These are phyloP conservation scores for Nemoura dubitans DNA, from an alignment of 2,888 invertebrate species.

Conservation along the genomic window DNA sequence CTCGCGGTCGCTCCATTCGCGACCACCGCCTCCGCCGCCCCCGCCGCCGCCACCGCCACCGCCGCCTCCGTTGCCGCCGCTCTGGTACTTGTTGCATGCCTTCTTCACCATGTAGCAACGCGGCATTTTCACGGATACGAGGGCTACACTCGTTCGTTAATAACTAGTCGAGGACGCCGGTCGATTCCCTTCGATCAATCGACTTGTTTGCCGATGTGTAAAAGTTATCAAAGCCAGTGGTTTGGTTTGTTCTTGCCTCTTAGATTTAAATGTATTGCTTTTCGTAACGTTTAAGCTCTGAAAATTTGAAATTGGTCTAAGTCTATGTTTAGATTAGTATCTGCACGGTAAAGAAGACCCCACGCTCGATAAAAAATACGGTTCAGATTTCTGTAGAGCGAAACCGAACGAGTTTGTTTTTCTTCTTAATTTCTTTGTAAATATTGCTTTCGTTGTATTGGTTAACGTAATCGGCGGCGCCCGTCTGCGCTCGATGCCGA, in stretches of 20 bases:
- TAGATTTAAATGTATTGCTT: slow-evolving; percentile 31
- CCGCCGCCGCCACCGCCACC: slow-evolving; percentile 45
- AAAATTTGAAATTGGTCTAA: slow-evolving; percentile 16
- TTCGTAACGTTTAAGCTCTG: slow-evolving; percentile 31
- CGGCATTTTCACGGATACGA: slow-evolving; percentile 44
- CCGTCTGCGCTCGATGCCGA: not conserved
- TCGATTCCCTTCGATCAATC: not conserved
- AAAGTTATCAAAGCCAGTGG: not conserved
- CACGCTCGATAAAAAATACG: not conserved
- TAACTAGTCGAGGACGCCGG: not conserved
- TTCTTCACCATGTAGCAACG: slow-evolving; percentile 63
- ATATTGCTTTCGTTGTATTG: slow-evolving; percentile 47
- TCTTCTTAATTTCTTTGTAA: not conserved
- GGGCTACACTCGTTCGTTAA: not conserved
- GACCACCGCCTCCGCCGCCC: slow-evolving; percentile 48
- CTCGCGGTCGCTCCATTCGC: slow-evolving; percentile 30
- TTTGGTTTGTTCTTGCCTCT: not conserved
- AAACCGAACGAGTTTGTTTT: not conserved
- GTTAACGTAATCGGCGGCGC: not conserved
- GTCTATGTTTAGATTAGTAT: not conserved
- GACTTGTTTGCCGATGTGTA: not conserved
- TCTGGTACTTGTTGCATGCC: slow-evolving; percentile 63
- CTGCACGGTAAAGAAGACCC: not conserved
- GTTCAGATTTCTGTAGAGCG: not conserved
- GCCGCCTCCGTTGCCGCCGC: slow-evolving; percentile 40